phyloP scores from a whole-genome alignment of 2,113 vertebrate species.

The Albula goreensis region DNA sequence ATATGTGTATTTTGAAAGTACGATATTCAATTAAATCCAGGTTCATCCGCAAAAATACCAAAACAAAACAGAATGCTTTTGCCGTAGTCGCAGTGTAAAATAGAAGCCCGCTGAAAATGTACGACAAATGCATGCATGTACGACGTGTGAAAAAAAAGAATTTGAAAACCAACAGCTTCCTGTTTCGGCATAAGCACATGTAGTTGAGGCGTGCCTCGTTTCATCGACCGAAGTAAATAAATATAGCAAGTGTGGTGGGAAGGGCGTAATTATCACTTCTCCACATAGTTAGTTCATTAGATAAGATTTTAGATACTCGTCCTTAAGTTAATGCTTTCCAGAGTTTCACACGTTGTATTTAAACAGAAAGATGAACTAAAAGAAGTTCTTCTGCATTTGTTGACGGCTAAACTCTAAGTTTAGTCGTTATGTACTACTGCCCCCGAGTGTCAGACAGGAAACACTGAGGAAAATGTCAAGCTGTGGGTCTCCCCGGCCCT shows the following conservation, averaged over 20 bases:
- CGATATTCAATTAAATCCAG: not conserved
- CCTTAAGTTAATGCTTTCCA: not conserved
- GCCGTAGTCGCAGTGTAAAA: not conserved
- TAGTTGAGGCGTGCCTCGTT: constrained; percentile 39
- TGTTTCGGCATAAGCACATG: constrained; percentile 54
- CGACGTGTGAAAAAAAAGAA: constrained; percentile 4
- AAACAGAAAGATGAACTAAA: not conserved
- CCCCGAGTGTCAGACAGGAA: constrained; percentile 58
- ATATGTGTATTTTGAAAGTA: not conserved
- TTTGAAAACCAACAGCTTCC: constrained; percentile 50
- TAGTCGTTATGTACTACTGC: constrained; percentile 55
- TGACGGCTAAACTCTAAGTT: not conserved
- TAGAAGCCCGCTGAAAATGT: not conserved
- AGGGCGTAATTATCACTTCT: not conserved
- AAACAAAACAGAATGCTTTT: not conserved
- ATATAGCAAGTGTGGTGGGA: constrained; percentile 12
- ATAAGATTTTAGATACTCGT: constrained; percentile 46
- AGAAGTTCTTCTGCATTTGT: not conserved
- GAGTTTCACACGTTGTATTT: not conserved
- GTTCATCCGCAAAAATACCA: not conserved
- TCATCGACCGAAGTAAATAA: constrained; percentile 13
- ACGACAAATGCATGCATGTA: no score
- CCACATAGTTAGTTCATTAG: constrained; percentile 44
- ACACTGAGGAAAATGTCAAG: constrained; percentile 35
- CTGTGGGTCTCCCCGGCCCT: not conserved